These are phyloP conservation scores for Trissolcus brochymenae DNA, from an alignment of 2,888 invertebrate genomes.

Conservation along the genomic window DNA sequence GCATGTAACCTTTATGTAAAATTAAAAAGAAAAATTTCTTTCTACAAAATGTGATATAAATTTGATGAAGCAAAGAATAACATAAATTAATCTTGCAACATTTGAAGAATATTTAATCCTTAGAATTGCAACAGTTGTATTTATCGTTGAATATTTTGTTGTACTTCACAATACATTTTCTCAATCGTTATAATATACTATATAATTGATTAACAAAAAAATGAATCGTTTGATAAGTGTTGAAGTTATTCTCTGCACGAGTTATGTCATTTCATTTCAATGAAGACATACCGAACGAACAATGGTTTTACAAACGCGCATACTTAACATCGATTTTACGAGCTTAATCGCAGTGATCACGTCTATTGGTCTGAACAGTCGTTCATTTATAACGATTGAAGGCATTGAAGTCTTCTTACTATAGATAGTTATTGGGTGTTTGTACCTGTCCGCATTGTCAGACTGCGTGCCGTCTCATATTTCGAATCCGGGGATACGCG, in stretches of 20 bases:
- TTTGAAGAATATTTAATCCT: too few relatives aligned
- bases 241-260: neutral
- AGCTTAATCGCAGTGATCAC: slow-evolving; percentile 11
- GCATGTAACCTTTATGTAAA: too few relatives aligned
- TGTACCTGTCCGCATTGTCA: slow-evolving; percentile 73
- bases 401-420: slow-evolving; percentile 51
- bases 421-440: slow-evolving; percentile 67
- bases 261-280: slow-evolving; percentile 22
- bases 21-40: too few relatives aligned
- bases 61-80: too few relatives aligned
- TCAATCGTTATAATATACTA: too few relatives aligned
- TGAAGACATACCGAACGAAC: slow-evolving; percentile 16
- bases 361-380: slow-evolving; percentile 40
- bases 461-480: slow-evolving; percentile 67
- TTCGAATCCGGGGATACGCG: slow-evolving; percentile 64
- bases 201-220: too few relatives aligned
- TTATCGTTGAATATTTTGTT: too few relatives aligned
- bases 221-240: too few relatives aligned
- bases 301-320: slow-evolving; percentile 9
- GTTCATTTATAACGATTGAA: slow-evolving; percentile 33
- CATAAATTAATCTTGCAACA: too few relatives aligned
- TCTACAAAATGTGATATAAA: too few relatives aligned
- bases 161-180: too few relatives aligned
- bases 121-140: too few relatives aligned
- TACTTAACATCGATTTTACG: slow-evolving; percentile 34